These are phyloP conservation scores for Dermatemys mawii DNA, from an alignment of 2,113 vertebrate genomes.

Conservation along the genomic window DNA sequence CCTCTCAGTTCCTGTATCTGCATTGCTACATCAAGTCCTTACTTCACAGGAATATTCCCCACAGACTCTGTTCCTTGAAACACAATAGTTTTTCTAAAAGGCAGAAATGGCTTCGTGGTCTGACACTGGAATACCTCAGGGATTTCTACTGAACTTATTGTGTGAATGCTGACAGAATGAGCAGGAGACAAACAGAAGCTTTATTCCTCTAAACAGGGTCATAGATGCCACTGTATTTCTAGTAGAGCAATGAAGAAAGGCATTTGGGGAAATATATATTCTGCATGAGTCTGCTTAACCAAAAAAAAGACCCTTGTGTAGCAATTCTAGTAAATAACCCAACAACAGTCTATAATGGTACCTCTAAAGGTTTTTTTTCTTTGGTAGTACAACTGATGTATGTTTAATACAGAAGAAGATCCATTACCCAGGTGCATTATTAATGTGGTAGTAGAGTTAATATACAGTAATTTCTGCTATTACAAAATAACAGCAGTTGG, in stretches of 20 bases:
- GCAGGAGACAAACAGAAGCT: constrained; percentile 65
- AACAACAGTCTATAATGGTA: not conserved
- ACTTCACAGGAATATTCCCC: constrained; percentile 52
- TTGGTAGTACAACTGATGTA: not conserved
- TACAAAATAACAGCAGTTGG: not conserved
- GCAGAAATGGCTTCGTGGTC: constrained; percentile 57
- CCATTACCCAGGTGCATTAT: not conserved
- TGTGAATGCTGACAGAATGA: constrained; percentile 66
- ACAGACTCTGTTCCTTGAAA: constrained; percentile 50
- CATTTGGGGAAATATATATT: not conserved
- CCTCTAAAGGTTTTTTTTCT: not conserved
- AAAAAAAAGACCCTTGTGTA: not conserved
- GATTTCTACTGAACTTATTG: constrained; percentile 52
- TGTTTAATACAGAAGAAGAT: not conserved
- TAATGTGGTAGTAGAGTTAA: not conserved
- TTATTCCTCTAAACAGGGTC: constrained; percentile 67
- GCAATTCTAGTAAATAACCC: constrained; percentile 24
- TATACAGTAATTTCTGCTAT: not conserved
- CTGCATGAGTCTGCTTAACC: constrained; percentile 41
- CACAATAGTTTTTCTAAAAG: constrained; percentile 55
- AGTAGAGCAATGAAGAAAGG: not conserved
- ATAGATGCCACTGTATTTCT: constrained; percentile 50
- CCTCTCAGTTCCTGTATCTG: constrained; percentile 19
- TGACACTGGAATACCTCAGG: constrained; percentile 58
- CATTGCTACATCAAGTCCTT: not conserved